Evolutionary conservation across 2,113 vertebrate species (phyloP).

Genomic region (Cromileptes altivelis): DNA sequence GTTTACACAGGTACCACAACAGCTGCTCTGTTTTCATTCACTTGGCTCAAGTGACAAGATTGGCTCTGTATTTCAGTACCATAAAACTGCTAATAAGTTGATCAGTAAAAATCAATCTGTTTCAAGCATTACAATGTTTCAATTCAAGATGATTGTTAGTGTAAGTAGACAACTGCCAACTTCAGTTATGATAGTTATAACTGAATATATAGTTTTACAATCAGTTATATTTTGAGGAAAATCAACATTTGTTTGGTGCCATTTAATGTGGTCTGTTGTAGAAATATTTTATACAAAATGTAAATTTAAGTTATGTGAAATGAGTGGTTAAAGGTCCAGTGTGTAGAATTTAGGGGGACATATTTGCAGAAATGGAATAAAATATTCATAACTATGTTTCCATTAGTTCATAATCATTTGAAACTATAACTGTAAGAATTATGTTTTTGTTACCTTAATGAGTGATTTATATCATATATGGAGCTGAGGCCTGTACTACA

Average conservation of each 20-base stretch:
- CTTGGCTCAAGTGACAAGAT: not conserved
- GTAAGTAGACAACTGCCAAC: not conserved
- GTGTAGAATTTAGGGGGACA: too few relatives aligned
- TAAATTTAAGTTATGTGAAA: not conserved
- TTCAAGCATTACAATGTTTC: too few relatives aligned
- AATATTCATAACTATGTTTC: too few relatives aligned
- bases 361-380: too few relatives aligned
- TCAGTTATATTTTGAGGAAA: not conserved
- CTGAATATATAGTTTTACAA: not conserved
- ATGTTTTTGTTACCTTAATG: too few relatives aligned
- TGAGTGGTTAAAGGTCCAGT: too few relatives aligned
- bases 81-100: not conserved
- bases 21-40: not conserved
- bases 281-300: not conserved
- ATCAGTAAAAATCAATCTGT: too few relatives aligned
- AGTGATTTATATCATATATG: too few relatives aligned
- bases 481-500: too few relatives aligned
- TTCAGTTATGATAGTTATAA: not conserved
- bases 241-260: not conserved
- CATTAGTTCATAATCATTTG: too few relatives aligned
- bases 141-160: not conserved
- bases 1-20: slow-evolving; percentile 38
- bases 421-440: too few relatives aligned
- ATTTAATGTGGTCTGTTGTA: not conserved
- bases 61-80: not conserved